Conservation (phyloP, 2,888 invertebrate species). For the Carpatolechia fugitivella region DNA sequence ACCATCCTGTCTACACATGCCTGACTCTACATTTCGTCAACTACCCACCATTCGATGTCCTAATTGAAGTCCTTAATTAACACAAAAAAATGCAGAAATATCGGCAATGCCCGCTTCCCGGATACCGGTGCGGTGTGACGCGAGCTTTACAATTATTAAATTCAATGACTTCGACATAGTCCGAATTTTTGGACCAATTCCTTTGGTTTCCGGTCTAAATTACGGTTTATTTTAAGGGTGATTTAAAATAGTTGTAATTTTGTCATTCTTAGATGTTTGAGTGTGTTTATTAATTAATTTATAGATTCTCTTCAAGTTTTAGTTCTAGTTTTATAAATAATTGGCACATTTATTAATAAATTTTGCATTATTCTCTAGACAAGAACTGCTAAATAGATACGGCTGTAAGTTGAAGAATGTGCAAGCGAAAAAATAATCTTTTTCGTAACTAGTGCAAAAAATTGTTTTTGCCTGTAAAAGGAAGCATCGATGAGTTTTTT, state of each 20-base stretch:
- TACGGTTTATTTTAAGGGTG: background rate
- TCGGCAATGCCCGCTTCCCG: conserved; percentile 45
- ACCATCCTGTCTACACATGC: conserved; percentile 4
- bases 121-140: conserved; percentile 25
- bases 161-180: conserved; percentile 2
- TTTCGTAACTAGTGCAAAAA: too few species aligned
- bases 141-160: conserved; percentile 16
- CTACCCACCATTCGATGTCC: conserved; percentile 30
- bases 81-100: conserved; percentile 33
- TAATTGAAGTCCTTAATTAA: conserved; percentile 43
- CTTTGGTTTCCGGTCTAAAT: background rate
- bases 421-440: too few species aligned
- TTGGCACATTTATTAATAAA: too few species aligned
- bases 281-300: too few species aligned
- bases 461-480: too few species aligned
- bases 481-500: too few species aligned
- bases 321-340: too few species aligned
- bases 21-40: conserved; percentile 24
- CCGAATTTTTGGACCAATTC: conserved; percentile 10
- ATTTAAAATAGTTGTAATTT: background rate
- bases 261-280: too few species aligned
- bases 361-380: too few species aligned
- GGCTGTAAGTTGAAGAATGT: too few species aligned
- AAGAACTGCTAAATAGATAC: too few species aligned
- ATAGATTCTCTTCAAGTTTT: too few species aligned